Percentiles rank a stretch among this genome's conserved stretches.
Conservation (phyloP, 2,888 invertebrate genomes). For the Meloe dianella region DNA sequence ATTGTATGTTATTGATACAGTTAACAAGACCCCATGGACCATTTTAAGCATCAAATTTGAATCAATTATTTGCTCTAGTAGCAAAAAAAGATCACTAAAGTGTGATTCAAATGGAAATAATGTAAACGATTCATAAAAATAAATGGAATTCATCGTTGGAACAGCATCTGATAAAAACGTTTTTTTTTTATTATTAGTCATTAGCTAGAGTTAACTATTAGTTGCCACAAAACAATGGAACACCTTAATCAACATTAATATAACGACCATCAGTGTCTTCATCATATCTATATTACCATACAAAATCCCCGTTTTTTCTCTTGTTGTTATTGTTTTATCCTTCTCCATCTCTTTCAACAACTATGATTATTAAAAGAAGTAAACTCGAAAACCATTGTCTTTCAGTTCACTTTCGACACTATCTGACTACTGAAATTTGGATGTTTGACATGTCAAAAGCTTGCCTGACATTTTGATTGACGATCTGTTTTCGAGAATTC, state of each 20-base stretch:
- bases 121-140: constrained; percentile 3
- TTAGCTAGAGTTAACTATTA: constrained; percentile 10
- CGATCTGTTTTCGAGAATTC: constrained; percentile 38
- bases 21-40: constrained; percentile 36
- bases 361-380: not conserved
- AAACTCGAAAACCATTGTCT: not conserved
- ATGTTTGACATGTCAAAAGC: constrained; percentile 35
- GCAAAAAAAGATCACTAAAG: not conserved
- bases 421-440: constrained; percentile 19
- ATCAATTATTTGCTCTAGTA: not conserved
- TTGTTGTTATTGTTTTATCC: not conserved
- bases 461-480: constrained; percentile 37
- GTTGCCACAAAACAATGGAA: constrained; percentile 10
- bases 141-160: constrained; percentile 9
- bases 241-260: constrained; percentile 4
- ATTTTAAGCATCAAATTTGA: not conserved
- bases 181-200: constrained; percentile 11
- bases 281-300: not conserved
- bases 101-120: not conserved
- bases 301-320: not conserved
- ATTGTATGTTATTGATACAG: constrained; percentile 44
- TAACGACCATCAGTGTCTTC: not conserved
- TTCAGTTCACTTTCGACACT: constrained; percentile 1
- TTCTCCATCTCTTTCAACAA: constrained; percentile 3
- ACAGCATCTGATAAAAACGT: constrained; percentile 2